Evolutionary conservation across 2,797 vertebrate genomes (phyloP), one percentile per base, ranked within the genome.

Genomic region (Periparus ater): DNA sequence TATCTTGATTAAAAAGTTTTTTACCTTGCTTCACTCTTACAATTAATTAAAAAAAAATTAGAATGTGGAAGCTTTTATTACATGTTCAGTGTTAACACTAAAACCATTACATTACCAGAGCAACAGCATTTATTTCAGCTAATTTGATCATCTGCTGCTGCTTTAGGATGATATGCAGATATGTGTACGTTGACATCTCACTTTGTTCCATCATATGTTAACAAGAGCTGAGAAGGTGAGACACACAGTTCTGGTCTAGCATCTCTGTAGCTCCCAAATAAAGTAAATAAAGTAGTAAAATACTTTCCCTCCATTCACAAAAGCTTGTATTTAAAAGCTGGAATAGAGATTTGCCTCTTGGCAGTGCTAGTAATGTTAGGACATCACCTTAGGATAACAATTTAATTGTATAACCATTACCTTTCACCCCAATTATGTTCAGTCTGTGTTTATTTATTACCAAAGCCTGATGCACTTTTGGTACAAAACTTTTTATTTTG

Each of bases 341-440:
- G 36, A 80, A n/a, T 51, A 71, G 19, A 74, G 26, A 26, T 22
- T 85, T 88, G 29, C 51, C 60, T 93, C 70, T 66, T 86, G 63
- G 58, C 34, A 84, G 11, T 55, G 10, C 54, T 84, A 21, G 47
- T 84, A 91, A 86, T 73, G 48, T 81, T 86, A 82, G 48, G 60
- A 91, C 34, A 84, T 54, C 66, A 74, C 76, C 66, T 84, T 47
- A 91, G 76, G 70, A 93, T 67, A 95, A 84, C 76, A 93, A 67
- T 94, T 93, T 80, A 93, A 94, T 91, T 90, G 63, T 81, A 92
- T 67, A 85, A 54, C 76, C 32, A 55, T 63, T 92, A 96, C 95
- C 89, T 53, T 95, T 96, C 89, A 96, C 87, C 88, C 51, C 87
- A 94, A 76, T 95, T 94, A 93, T 42, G 44, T 86, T 94, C 58